Conservation (phyloP, 2,113 vertebrate species). For the Heptranchias perlo region DNA sequence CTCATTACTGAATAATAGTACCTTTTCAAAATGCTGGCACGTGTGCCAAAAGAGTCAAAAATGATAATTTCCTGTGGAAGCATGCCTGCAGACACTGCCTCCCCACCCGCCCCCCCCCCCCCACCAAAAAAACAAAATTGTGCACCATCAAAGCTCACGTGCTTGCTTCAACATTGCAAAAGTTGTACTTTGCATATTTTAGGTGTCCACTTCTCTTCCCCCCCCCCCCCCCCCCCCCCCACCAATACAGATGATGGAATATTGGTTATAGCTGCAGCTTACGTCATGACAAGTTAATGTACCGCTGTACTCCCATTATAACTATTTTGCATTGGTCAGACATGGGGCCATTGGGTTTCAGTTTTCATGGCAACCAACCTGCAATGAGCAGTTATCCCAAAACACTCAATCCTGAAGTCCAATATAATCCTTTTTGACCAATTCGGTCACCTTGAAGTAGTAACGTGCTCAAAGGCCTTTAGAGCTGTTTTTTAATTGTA, state of each 20-base stretch:
- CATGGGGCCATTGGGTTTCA: not conserved
- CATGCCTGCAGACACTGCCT: not conserved
- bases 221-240: not conserved
- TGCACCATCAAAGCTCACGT: not conserved
- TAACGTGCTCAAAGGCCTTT: not conserved
- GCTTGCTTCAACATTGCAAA: not conserved
- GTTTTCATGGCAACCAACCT: not conserved
- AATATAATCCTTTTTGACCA: not conserved
- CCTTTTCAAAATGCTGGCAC: not conserved
- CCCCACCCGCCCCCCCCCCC: no score
- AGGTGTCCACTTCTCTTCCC: not conserved
- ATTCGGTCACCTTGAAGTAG: not conserved
- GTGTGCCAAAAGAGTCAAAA: not conserved
- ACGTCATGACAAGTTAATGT: not conserved
- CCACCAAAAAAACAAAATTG: not conserved
- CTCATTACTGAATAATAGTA: not conserved
- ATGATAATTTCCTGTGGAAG: not conserved
- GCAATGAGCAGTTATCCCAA: not conserved
- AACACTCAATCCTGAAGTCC: not conserved
- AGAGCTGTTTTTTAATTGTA: not conserved
- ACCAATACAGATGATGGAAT: not conserved
- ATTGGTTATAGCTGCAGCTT: not conserved
- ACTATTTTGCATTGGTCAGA: not conserved
- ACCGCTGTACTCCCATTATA: not conserved
- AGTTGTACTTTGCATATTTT: not conserved